Conservation (phyloP, 2,113 vertebrate genomes). For the Oryctolagus cuniculus region DNA sequence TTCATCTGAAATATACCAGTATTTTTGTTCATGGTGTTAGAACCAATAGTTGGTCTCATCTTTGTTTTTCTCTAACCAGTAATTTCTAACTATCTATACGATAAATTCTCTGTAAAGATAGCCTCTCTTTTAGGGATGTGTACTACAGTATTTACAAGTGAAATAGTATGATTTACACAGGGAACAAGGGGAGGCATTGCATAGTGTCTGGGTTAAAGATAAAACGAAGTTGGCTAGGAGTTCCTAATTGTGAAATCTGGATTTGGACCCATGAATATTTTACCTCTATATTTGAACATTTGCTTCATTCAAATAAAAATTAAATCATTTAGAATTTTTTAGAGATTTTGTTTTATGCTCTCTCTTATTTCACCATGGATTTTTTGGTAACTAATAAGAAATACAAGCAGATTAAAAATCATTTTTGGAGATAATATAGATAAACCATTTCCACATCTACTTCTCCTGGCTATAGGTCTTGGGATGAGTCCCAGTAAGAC, state of each 20-base stretch:
- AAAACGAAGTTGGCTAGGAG: neutral
- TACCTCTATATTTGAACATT: neutral
- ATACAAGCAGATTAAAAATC: neutral
- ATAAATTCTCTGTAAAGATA: neutral
- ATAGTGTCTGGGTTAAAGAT: rapidly evolving
- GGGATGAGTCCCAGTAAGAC: neutral
- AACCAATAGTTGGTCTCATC: neutral
- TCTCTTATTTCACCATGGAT: neutral
- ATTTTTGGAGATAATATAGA: neutral
- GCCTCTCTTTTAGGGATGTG: neutral
- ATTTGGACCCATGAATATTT: neutral
- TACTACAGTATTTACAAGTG: neutral
- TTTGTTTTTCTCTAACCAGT: neutral
- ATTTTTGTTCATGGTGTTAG: neutral
- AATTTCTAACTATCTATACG: neutral
- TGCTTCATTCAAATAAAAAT: conserved; percentile 16
- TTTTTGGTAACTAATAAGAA: neutral
- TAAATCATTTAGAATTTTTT: neutral
- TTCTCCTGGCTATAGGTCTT: neutral
- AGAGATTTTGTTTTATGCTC: neutral
- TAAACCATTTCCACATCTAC: neutral
- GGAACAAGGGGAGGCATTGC: neutral
- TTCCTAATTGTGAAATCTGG: neutral
- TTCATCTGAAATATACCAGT: neutral
- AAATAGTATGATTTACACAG: neutral